Evolutionary conservation across 2,888 invertebrate species (phyloP).

Genomic region (Malacosoma neustria): DNA sequence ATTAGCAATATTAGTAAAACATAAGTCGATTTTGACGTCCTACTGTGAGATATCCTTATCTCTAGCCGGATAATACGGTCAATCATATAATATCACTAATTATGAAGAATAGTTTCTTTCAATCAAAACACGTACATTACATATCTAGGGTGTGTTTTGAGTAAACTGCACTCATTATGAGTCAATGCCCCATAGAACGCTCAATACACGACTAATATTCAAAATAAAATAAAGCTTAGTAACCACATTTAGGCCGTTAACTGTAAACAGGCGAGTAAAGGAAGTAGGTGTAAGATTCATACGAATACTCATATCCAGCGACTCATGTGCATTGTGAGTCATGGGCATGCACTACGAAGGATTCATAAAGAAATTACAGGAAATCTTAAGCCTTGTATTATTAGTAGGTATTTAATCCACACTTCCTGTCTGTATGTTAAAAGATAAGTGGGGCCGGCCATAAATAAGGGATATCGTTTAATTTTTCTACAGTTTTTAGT

Average conservation of each 20-base stretch:
- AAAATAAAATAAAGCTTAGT: constrained; percentile 29
- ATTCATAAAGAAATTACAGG: neutral
- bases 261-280: constrained; percentile 25
- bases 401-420: neutral
- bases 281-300: constrained; percentile 15
- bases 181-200: constrained; percentile 26
- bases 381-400: neutral
- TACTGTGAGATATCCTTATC: no score
- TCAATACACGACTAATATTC: constrained; percentile 17
- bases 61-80: no score
- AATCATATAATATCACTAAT: no score
- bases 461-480: no score
- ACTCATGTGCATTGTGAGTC: constrained; percentile 28
- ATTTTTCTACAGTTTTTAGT: no score
- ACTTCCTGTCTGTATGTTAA: constrained; percentile 18
- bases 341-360: constrained; percentile 8
- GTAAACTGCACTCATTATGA: constrained; percentile 24
- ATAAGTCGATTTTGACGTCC: no score
- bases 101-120: no score
- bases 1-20: no score
- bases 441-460: no score
- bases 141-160: no score
- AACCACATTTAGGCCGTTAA: constrained; percentile 35
- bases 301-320: constrained; percentile 19
- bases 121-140: no score